phyloP scores from a whole-genome alignment of 2,888 invertebrate species.

The Brachyptera risi region DNA sequence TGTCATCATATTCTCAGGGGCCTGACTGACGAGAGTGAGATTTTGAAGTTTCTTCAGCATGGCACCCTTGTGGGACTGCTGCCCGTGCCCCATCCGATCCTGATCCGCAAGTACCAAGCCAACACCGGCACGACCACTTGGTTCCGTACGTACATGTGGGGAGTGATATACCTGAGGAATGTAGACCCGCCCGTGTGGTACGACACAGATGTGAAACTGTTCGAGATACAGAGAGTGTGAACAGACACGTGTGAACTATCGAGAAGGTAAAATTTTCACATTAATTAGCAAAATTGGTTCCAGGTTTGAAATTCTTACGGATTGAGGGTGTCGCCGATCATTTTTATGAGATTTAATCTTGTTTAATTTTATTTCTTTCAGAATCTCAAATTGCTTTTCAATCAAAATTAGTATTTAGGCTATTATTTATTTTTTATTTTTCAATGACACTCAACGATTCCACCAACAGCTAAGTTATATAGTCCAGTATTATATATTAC shows the following conservation, averaged over 20 bases:
- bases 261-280: background rate
- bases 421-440: no score
- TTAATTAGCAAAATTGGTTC: background rate
- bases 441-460: no score
- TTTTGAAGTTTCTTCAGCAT: constrained; percentile 96
- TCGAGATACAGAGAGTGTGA: constrained; percentile 93
- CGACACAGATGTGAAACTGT: constrained; percentile 97
- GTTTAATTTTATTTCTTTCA: no score
- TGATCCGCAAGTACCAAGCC: constrained; percentile 98
- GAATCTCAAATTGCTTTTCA: no score
- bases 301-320: no score
- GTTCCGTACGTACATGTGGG: constrained; percentile 99
- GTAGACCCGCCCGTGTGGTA: constrained; percentile 99
- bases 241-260: background rate
- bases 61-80: constrained; percentile 95
- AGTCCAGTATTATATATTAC: no score
- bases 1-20: constrained; percentile 63
- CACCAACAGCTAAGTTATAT: no score
- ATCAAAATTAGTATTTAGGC: no score
- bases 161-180: constrained; percentile 96
- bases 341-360: no score
- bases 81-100: constrained; percentile 98
- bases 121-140: constrained; percentile 98
- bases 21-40: constrained; percentile 98
- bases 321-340: no score